phyloP scores from a whole-genome alignment of 2,888 invertebrate species.

The Pyrocoelia pectoralis region DNA sequence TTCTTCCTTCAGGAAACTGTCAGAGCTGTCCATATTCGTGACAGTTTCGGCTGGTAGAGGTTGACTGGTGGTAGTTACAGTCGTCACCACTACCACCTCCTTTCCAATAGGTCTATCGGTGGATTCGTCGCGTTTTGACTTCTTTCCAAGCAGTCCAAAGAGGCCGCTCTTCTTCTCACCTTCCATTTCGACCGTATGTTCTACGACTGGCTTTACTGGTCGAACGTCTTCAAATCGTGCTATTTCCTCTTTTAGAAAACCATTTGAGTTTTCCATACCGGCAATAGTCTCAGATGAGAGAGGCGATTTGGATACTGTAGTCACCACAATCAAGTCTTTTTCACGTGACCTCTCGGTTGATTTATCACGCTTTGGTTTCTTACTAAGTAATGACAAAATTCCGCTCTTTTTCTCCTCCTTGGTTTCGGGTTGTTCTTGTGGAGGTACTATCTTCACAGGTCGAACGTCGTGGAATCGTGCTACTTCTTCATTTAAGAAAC shows the following conservation, averaged over 20 bases:
- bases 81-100: slow-evolving; percentile 40
- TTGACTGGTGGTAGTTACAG: not conserved
- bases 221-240: slow-evolving; percentile 39
- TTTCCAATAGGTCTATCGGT: slow-evolving; percentile 24
- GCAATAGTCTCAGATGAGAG: not conserved
- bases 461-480: slow-evolving; percentile 37
- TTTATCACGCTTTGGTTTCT: slow-evolving; percentile 39
- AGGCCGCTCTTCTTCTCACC: slow-evolving; percentile 40
- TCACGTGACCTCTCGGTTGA: slow-evolving; percentile 3
- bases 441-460: not conserved
- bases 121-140: slow-evolving; percentile 35
- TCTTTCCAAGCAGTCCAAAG: slow-evolving; percentile 41
- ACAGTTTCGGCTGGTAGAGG: not conserved
- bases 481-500: slow-evolving; percentile 42
- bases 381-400: slow-evolving; percentile 42
- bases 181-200: too few species aligned
- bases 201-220: slow-evolving; percentile 6
- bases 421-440: not conserved
- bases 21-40: slow-evolving; percentile 31
- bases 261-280: slow-evolving; percentile 37
- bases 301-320: not conserved
- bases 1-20: slow-evolving; percentile 48
- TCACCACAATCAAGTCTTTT: not conserved
- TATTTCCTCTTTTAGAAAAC: slow-evolving; percentile 42
- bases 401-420: slow-evolving; percentile 17